Conservation (phyloP, 2,113 vertebrate genomes). For the Gallinago undulata region DNA sequence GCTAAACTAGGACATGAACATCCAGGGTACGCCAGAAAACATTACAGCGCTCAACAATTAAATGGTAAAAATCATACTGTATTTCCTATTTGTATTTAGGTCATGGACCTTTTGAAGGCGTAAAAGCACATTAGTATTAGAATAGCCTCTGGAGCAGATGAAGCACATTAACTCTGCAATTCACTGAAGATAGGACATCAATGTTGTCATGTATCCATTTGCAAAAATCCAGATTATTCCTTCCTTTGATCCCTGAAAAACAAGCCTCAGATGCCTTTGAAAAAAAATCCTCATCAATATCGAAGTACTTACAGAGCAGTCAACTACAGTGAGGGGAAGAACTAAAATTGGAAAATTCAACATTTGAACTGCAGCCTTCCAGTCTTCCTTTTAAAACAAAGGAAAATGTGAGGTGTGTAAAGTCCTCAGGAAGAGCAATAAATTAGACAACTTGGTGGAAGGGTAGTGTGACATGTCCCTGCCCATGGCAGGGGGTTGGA, state of each 20-base stretch:
- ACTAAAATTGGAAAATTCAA: neutral
- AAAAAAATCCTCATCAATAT: conserved; percentile 19
- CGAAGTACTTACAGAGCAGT: neutral
- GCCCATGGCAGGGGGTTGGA: neutral
- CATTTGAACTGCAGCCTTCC: neutral
- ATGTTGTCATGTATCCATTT: conserved; percentile 17
- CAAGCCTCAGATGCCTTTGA: neutral
- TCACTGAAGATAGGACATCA: neutral
- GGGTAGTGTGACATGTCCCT: neutral
- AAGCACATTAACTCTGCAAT: conserved; percentile 15
- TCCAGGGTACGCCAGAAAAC: neutral
- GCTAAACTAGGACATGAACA: neutral
- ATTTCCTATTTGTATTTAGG: conserved; percentile 29
- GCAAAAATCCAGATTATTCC: conserved; percentile 36
- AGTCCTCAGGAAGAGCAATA: neutral
- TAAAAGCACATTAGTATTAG: conserved; percentile 30
- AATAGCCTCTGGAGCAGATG: conserved; percentile 19
- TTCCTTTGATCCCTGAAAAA: conserved; percentile 25
- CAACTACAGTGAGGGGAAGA: neutral
- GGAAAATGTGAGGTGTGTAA: neutral
- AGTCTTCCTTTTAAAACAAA: neutral
- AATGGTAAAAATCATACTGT: neutral
- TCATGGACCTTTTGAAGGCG: neutral
- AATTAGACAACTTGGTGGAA: neutral
- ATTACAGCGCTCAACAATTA: neutral